phyloP scores from a whole-genome alignment of 2,113 vertebrate genomes.

The Equus quagga region DNA sequence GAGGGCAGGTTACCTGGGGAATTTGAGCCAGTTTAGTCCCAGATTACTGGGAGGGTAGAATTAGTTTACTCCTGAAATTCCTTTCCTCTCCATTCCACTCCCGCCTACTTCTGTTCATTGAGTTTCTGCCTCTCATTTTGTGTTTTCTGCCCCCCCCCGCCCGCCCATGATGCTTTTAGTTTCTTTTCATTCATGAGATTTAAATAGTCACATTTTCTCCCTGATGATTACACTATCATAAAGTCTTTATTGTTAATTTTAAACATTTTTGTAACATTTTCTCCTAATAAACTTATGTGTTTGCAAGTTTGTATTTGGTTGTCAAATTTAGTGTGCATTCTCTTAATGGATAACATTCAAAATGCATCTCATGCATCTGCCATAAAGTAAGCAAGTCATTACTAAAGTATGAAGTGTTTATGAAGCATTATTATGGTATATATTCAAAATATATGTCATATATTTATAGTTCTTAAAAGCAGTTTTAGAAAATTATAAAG shows the following conservation, averaged over 20 bases:
- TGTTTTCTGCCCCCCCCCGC: constrained; percentile 18
- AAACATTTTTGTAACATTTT: constrained; percentile 52
- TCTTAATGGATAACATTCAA: constrained; percentile 36
- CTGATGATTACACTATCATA: not conserved
- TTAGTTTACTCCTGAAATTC: constrained; percentile 11
- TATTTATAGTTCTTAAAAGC: constrained; percentile 42
- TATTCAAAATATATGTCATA: constrained; percentile 8
- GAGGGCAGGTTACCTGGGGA: not conserved
- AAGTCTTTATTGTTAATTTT: constrained; percentile 58
- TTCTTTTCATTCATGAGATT: constrained; percentile 53
- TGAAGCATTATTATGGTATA: constrained; percentile 1
- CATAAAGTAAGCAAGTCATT: constrained; percentile 51
- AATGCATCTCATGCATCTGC: constrained; percentile 20
- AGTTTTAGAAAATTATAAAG: constrained; percentile 51
- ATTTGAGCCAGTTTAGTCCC: not conserved
- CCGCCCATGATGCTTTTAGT: not conserved
- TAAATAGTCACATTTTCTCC: constrained; percentile 32
- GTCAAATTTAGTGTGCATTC: constrained; percentile 59
- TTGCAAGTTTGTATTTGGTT: constrained; percentile 33
- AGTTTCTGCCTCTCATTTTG: constrained; percentile 36
- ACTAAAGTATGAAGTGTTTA: constrained; percentile 20
- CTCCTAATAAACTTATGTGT: not conserved
- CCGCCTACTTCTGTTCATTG: constrained; percentile 2
- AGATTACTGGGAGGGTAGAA: constrained; percentile 5
- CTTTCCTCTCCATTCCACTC: constrained; percentile 33